Conservation (phyloP, 53 echinoderm and acorn worm species). For the Patiria pectinifera region DNA sequence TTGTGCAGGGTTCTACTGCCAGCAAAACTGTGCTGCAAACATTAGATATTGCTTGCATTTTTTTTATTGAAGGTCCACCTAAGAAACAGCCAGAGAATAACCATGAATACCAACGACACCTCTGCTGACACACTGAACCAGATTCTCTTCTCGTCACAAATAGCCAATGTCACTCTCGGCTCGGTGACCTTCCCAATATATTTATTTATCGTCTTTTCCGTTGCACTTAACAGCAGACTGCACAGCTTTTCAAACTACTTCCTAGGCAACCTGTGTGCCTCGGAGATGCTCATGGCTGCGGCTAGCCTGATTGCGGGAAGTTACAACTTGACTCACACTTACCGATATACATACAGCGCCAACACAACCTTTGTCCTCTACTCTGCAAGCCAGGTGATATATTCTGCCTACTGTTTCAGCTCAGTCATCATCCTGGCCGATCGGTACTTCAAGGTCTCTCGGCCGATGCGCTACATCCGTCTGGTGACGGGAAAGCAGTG, state of each 20-base stretch:
- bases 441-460: slow-evolving; percentile 37
- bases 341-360: background rate
- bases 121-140: background rate
- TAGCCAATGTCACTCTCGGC: background rate
- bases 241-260: slow-evolving; percentile 18
- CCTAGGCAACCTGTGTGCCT: slow-evolving; percentile 20
- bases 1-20: background rate
- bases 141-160: background rate
- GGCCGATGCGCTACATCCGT: slow-evolving; percentile 21
- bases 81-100: too few relatives aligned
- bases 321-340: background rate
- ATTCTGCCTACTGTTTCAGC: background rate
- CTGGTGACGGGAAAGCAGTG: background rate
- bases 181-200: slow-evolving; percentile 5
- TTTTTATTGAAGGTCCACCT: too few relatives aligned
- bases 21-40: background rate
- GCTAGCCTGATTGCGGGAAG: background rate
- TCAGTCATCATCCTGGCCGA: slow-evolving; percentile 9
- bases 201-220: slow-evolving; percentile 11
- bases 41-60: background rate
- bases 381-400: background rate
- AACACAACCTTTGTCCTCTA: background rate
- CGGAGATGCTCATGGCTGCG: background rate
- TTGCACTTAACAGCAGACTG: background rate
- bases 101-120: background rate